Conservation (phyloP, 1,140 invertebrate species). For the Mamestra configurata region DNA sequence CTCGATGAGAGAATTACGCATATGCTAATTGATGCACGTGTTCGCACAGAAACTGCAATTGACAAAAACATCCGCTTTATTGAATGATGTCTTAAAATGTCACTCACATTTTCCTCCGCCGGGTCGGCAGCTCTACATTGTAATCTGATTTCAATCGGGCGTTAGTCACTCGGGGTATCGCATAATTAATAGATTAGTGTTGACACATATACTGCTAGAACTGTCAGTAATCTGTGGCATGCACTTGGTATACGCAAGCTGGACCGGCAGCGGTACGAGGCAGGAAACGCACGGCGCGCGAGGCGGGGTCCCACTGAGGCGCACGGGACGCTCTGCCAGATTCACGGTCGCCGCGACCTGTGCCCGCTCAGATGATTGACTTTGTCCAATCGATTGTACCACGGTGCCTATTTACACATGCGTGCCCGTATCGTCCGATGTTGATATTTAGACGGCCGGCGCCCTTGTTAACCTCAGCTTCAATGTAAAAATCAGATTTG, state of each 20-base stretch:
- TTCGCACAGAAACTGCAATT: constrained; percentile 14
- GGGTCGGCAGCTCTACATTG: constrained; percentile 83
- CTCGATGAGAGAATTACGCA: not conserved
- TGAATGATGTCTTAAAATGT: constrained; percentile 44
- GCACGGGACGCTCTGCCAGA: constrained; percentile 71
- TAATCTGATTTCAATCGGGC: constrained; percentile 66
- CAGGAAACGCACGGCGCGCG: constrained; percentile 77
- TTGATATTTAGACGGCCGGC: constrained; percentile 67
- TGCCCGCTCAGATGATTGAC: constrained; percentile 80
- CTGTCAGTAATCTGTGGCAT: constrained; percentile 28
- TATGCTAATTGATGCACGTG: not conserved
- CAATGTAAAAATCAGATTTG: constrained; percentile 64
- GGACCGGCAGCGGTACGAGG: constrained; percentile 43
- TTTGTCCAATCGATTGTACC: constrained; percentile 85
- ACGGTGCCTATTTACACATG: constrained; percentile 76
- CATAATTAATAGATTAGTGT: constrained; percentile 63
- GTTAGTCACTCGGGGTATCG: constrained; percentile 64
- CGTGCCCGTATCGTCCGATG: constrained; percentile 63
- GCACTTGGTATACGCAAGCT: constrained; percentile 2
- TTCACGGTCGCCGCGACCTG: constrained; percentile 85
- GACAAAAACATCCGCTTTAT: constrained; percentile 39
- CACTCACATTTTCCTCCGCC: constrained; percentile 83
- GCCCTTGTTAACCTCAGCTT: constrained; percentile 72
- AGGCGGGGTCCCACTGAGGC: constrained; percentile 76
- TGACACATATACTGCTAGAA: constrained; percentile 64